Percentiles rank a stretch among this genome's conserved stretches.
phyloP scores from a whole-genome alignment of 2,113 vertebrate genomes.

The Trogon melanurus region DNA sequence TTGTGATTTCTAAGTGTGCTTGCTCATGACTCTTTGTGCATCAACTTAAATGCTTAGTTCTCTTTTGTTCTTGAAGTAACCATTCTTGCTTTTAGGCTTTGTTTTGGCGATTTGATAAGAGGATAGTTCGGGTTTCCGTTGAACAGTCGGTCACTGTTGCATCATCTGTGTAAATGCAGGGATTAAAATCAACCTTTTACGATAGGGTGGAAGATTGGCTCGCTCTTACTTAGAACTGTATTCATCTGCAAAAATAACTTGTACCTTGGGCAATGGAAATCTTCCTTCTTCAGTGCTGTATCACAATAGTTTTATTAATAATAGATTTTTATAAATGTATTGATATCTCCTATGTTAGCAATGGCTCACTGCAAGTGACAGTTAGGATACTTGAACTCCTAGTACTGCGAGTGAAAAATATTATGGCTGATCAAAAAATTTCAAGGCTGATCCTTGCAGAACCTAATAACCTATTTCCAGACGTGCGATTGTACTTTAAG shows the following conservation, averaged over 20 bases:
- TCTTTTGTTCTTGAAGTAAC: not conserved
- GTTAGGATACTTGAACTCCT: not conserved
- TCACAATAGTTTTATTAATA: not conserved
- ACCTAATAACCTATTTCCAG: not conserved
- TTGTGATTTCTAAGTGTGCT: not conserved
- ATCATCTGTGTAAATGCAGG: not conserved
- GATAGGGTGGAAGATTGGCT: not conserved
- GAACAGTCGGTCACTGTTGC: rapidly evolving
- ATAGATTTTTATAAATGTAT: not conserved
- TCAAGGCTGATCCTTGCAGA: not conserved
- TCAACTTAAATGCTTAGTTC: not conserved
- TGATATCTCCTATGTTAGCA: rapidly evolving
- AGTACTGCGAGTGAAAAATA: not conserved
- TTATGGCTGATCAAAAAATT: not conserved
- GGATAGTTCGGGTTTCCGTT: not conserved
- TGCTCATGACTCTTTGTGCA: not conserved
- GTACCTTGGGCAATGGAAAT: not conserved
- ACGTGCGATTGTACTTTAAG: not conserved
- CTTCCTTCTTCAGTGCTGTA: not conserved
- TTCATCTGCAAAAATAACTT: not conserved
- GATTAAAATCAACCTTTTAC: not conserved
- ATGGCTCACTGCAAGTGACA: not conserved
- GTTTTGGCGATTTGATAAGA: not conserved
- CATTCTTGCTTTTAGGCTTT: not conserved
- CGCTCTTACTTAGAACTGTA: not conserved